Base-by-base conservation (phyloP, 2,888 invertebrate genomes). In the Empis livida region DNA sequence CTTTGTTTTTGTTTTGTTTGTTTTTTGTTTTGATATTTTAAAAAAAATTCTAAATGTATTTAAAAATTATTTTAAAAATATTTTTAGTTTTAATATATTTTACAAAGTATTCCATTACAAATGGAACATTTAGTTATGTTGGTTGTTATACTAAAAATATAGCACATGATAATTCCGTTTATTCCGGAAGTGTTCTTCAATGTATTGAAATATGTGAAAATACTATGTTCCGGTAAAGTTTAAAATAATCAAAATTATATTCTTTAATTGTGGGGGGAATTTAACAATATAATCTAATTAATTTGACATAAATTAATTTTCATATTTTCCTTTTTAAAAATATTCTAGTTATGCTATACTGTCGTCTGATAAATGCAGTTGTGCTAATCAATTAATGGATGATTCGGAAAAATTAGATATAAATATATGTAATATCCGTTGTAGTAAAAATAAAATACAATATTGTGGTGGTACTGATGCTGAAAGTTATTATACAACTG, bases 401-500 rank as follows among this genome's bases (percentile, higher is more conserved):
- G 55, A 54, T 9, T 38, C 62, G n/a, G 71, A 73, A 41, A 61
- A 67, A 44, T 60, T 74, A 47, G 71, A 72, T 5, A 55, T 61
- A 13, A 67, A 68, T 3, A 59, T 70, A 2, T 83, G 80, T 56
- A 70, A 70, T 52, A 73, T 69, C 11, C 71, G 73, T 0, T 87
- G 87, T 55, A 70, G 72, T 9, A 75, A 75, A 48, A 79, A 80
- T 59, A 72, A 73, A 31, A 71, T 71, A 1, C 75, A 78, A 56
- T 73, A 73, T 50, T 87, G 87, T 60, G 87, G 86, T 2, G 84
- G 84, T 0, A 67, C 73, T 1, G 73, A 74, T 27, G 76, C 79
- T 0, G 79, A 79, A 47, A 80, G 79, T 55, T 77, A 84, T 30
- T 85, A 84, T 58, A 76, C 78, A 39, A 83, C 83, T 1, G 79